Percentiles rank a stretch among this genome's conserved stretches.
Evolutionary conservation across 2,888 invertebrate species (phyloP).

Genomic region (Lottia scabra): DNA sequence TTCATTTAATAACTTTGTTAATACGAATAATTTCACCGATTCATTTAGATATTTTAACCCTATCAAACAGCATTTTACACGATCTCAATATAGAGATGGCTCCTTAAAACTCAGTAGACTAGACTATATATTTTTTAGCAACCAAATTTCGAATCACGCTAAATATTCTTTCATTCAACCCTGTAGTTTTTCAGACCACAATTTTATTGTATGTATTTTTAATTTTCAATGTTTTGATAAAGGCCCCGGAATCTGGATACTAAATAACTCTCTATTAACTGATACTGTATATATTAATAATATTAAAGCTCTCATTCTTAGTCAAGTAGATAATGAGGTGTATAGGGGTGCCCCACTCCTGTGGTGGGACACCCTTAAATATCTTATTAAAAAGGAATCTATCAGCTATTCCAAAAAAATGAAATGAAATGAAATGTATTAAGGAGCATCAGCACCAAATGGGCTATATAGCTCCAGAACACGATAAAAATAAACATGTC

Average conservation of each 20-base stretch:
- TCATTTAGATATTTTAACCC: neutral
- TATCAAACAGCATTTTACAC: neutral
- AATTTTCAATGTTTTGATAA: neutral
- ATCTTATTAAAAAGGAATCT: neutral
- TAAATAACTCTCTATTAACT: neutral
- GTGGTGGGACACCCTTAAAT: neutral
- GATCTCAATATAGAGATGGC: neutral
- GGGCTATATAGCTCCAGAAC: too few relatives aligned
- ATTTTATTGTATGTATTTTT: neutral
- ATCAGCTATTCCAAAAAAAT: too few relatives aligned
- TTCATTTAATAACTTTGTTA: neutral
- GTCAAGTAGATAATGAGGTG: neutral
- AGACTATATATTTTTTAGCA: neutral
- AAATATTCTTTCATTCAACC: neutral
- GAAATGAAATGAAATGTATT: too few relatives aligned
- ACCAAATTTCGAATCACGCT: neutral
- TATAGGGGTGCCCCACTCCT: neutral
- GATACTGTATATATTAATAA: neutral
- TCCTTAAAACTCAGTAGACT: neutral
- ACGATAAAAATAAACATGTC: too few relatives aligned
- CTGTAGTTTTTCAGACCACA: neutral
- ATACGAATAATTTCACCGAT: neutral
- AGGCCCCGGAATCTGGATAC: neutral
- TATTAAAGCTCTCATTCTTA: neutral
- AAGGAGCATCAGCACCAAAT: too few relatives aligned